Evolutionary conservation across 2,797 vertebrate genomes (phyloP), one percentile per base, ranked within the genome.

Genomic region (Hydrolagus colliei): DNA sequence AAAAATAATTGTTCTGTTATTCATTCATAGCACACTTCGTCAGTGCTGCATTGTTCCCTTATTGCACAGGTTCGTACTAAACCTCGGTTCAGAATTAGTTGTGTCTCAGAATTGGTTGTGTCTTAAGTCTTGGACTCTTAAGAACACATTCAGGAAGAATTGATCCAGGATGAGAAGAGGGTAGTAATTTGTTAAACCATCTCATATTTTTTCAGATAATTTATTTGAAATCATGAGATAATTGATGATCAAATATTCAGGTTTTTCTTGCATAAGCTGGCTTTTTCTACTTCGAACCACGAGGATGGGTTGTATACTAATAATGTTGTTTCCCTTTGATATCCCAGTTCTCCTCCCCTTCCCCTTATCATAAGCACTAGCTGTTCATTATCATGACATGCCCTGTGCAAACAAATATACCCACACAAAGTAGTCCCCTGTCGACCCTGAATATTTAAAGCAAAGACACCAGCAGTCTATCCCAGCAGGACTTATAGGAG

Each of bases 401-500:
- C 65, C 32, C 65, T 68, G 32, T 84, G 65, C 79, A 84, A 27
- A 84, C 65, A 35, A 84, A 68, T 67, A 52, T 84, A 63, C 67
- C 35, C 79, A 71, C 65, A 84, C 67, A 84, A 71, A 71, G 65
- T 68, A 67, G 63, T 84, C 79, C 79, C 79, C 79, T 84, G 93
- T 93, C 93, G 90, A 91, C 92, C 93, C 92, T 94, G 94, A 94
- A 94, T 94, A 94, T 94, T 93, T 94, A 93, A 94, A 92, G 92
- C 91, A 93, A 67, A 91, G 92, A 93, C 92, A 94, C 92, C 93
- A 93, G 93, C 93, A 92, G 93, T 91, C 93, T 93, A 93, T 94
- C 94, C 94, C 94, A 96, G 94, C 95, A 94, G 95, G 95, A 97
- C 96, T 94, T 95, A 93, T 92, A 95, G 94, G 93, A 94, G 95